Evolutionary conservation across 2,888 invertebrate species (phyloP), one percentile per base, ranked within the genome.

Genomic region (Seladonia tumulorum): DNA sequence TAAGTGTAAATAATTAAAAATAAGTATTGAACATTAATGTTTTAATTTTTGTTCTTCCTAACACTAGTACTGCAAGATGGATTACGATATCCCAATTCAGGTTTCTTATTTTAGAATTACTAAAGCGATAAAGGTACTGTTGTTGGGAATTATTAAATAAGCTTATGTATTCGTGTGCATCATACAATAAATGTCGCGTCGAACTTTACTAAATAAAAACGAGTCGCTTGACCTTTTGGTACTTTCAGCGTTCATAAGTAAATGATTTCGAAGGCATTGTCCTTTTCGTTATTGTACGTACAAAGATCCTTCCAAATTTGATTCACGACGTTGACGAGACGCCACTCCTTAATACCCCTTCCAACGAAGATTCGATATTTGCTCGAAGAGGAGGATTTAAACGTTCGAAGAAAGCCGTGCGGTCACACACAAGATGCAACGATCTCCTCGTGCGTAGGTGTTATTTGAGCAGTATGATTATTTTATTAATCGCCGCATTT

Each of bases 381-480:
- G 25, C 66, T 53, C 14, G 73, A 49, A 70, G 83, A 72, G 73
- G 81, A 87, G 88, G 83, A 92, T 91, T 91, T 91, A 92, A 89
- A 84, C 79, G 68, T 88, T 84, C 57, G n/a, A 82, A 79, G 68
- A 78, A 88, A 86, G 85, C 76, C 82, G 83, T 86, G 75, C 82
- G 77, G 81, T 81, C 85, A 81, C 88, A 88, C 88, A 87, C 83
- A 86, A 85, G 89, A 77, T 81, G 82, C 87, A 82, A 74, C 87
- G 80, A 87, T 76, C 74, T 53, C 83, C 74, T 53, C 82, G 83
- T 76, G 77, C 80, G 88, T 29, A 57, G 25, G 45, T 39, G 18
- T 47, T 85, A 79, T 83, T 87, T 85, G 76, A 84, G 79, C 85
- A 86, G 63, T 81, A 83, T 94, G 92, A 76, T 93, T 42, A 79